Evolutionary conservation across 2,888 invertebrate species (phyloP).

Genomic region (Nebria brevicollis): DNA sequence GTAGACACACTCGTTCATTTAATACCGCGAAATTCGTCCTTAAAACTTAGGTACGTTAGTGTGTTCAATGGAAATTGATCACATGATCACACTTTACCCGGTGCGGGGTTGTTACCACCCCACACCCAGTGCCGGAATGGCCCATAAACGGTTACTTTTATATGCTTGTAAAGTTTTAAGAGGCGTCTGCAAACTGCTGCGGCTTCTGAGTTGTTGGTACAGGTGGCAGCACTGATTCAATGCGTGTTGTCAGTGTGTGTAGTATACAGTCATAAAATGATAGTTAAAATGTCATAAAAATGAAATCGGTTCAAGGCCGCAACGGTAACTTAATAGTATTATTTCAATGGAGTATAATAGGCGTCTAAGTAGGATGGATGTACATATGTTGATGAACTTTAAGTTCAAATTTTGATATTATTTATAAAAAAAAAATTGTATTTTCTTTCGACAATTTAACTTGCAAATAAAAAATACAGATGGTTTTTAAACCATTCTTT

Average conservation of each 20-base stretch:
- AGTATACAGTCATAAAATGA: constrained; percentile 31
- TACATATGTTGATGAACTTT: neutral
- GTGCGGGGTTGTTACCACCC: neutral
- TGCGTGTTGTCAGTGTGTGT: constrained; percentile 22
- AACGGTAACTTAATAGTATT: constrained; percentile 17
- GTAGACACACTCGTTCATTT: constrained; percentile 6
- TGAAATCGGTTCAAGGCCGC: constrained; percentile 42
- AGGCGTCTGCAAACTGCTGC: constrained; percentile 25
- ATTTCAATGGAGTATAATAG: neutral
- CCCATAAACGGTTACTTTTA: constrained; percentile 65
- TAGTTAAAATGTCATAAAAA: constrained; percentile 41
- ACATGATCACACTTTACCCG: neutral
- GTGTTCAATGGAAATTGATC: constrained; percentile 27
- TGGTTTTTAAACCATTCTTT: no score
- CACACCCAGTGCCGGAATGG: constrained; percentile 55
- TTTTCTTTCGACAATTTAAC: no score
- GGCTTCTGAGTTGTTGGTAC: constrained; percentile 2
- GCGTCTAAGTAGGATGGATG: neutral
- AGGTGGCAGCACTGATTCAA: constrained; percentile 24
- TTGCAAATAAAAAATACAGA: no score
- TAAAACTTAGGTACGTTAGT: neutral
- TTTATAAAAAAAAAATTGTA: no score
- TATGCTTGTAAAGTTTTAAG: constrained; percentile 63
- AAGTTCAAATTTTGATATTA: neutral
- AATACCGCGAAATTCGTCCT: constrained; percentile 1